These are phyloP conservation scores for Eristalis tenax DNA, from an alignment of 2,888 invertebrate genomes.

Conservation along the genomic window DNA sequence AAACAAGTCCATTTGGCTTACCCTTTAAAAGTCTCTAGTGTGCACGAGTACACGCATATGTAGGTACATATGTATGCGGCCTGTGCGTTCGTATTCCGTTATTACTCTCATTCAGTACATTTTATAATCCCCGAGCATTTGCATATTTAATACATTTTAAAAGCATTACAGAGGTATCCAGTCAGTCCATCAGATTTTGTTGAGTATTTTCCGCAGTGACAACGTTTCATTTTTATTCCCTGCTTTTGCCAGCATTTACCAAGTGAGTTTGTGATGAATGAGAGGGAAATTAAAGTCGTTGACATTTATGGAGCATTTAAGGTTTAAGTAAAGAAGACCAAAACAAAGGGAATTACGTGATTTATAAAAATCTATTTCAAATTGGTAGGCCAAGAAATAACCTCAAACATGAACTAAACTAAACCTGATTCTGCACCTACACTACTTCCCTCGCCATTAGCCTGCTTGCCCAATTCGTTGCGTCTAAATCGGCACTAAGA, in stretches of 20 bases:
- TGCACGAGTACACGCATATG: neutral
- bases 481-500: too few relatives aligned
- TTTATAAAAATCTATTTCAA: too few relatives aligned
- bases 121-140: slow-evolving; percentile 75
- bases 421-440: too few relatives aligned
- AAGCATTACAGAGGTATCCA: slow-evolving; percentile 73
- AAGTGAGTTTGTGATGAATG: too few relatives aligned
- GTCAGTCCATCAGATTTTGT: slow-evolving; percentile 44
- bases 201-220: slow-evolving; percentile 7
- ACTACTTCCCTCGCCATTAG: too few relatives aligned
- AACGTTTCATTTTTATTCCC: neutral
- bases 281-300: too few relatives aligned
- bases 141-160: slow-evolving; percentile 75
- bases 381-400: too few relatives aligned
- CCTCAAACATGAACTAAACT: too few relatives aligned
- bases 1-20: slow-evolving; percentile 56
- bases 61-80: slow-evolving; percentile 1
- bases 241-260: neutral
- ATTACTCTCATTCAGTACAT: slow-evolving; percentile 56
- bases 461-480: too few relatives aligned
- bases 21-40: slow-evolving; percentile 41
- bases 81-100: slow-evolving; percentile 21
- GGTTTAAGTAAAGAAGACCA: too few relatives aligned
- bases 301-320: too few relatives aligned
- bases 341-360: too few relatives aligned